Evolutionary conservation across 2,888 invertebrate genomes (phyloP), one percentile per base, ranked within the genome.

Genomic region (Aleiodes testaceus): DNA sequence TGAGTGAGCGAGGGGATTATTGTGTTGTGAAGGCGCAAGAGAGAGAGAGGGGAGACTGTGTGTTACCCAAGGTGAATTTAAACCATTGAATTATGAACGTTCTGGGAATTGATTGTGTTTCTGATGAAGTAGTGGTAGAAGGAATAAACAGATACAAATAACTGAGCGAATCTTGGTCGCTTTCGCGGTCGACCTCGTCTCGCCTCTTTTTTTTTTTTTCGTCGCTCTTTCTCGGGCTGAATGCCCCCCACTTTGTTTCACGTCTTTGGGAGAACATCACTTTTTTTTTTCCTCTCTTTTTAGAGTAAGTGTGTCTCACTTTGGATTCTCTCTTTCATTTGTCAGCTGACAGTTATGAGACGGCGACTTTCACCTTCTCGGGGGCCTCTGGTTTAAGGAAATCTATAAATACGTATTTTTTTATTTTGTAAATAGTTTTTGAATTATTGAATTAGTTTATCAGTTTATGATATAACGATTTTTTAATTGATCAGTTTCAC

Each of bases 181-280:
- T 75, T 74, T 72, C 72, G 74, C 75, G 71, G 65, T 72, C 71
- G 74, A 72, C 70, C 73, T 73, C 49, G 45, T 20, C 55, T 67
- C 53, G 70, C 0, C 3, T 22, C 4, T 22, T 22, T 72, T 70
- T 72, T 47, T 65, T 66, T 72, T 64, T 68, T 18, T 5, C 44
- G 22, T 69, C 55, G 42, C 20, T 50, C 42, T 53, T 49, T 61
- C 30, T 5, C 12, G 36, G 22, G n/a, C 42, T 49, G 50, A 22
- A 14, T 36, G n/a, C 42, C 45, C 50, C 18, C 53, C n/a, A 36
- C 55, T 18, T 47, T 59, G 9, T 52, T 20, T n/a, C 26, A 52
- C 22, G 22, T 47, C 47, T 7, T 18, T 20, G 30, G 12, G 52
- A 53, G 30, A 44, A 47, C 9, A 42, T 67, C 44, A 44, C n/a